A percentile compares a stretch with the other conserved stretches of the same genome.
Conservation (phyloP, 35 echinoderm and acorn worm genomes). For the Amphiura filiformis region DNA sequence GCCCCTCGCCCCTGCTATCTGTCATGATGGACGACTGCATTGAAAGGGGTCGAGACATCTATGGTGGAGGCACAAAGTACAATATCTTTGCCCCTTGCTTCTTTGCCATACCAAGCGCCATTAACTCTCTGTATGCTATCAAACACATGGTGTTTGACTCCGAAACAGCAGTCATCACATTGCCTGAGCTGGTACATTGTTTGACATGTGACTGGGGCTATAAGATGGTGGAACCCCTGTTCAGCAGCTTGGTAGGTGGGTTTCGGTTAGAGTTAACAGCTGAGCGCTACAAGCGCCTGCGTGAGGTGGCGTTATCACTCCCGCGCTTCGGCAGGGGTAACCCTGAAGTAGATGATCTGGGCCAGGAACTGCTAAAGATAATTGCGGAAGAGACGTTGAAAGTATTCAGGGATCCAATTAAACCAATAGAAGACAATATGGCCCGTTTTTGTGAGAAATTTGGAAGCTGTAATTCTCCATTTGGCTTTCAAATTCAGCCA, state of each 20-base stretch:
- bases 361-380: background rate
- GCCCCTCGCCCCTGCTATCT: background rate
- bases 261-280: background rate
- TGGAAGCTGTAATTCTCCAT: background rate
- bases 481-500: background rate
- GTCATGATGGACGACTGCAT: slow-evolving; percentile 3
- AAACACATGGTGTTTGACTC: background rate
- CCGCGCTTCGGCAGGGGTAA: slow-evolving; percentile 4
- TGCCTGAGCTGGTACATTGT: background rate
- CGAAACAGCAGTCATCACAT: background rate
- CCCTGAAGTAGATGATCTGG: background rate
- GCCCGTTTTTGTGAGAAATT: no score
- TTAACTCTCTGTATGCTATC: background rate
- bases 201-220: slow-evolving; percentile 9
- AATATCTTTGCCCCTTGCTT: slow-evolving; percentile 6
- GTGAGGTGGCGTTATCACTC: background rate
- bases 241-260: slow-evolving; percentile 5
- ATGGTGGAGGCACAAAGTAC: background rate
- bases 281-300: slow-evolving; percentile 9
- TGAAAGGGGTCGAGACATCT: slow-evolving; percentile 9
- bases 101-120: slow-evolving; percentile 10
- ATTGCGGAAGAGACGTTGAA: background rate
- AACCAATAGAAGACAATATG: no score
- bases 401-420: background rate
- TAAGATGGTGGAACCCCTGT: background rate